Conservation (phyloP, 2,797 vertebrate genomes). For the Mionectes olivaceus region DNA sequence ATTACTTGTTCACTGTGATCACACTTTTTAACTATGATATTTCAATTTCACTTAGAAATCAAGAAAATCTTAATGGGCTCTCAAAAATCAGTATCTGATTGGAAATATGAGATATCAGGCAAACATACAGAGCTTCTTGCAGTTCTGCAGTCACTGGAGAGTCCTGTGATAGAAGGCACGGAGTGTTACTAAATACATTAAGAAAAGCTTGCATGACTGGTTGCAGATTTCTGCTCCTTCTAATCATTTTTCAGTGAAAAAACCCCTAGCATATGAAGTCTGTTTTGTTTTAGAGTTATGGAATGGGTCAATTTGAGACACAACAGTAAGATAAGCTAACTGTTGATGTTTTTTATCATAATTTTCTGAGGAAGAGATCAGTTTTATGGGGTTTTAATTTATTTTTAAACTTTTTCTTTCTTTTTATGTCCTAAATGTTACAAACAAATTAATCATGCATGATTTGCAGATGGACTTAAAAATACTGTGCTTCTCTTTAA, state of each 20-base stretch:
- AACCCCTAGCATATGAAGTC: neutral
- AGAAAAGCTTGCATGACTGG: neutral
- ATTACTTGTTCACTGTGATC: neutral
- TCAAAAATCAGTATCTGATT: neutral
- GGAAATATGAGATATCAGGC: neutral
- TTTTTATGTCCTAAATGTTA: neutral
- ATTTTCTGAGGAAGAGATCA: neutral
- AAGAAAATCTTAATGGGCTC: neutral
- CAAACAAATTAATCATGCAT: neutral
- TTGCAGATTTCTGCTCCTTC: neutral
- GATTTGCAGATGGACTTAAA: conserved; percentile 27
- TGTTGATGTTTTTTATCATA: neutral
- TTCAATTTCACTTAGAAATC: neutral
- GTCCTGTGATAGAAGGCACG: neutral
- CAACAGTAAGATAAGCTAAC: neutral
- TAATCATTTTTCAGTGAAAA: neutral
- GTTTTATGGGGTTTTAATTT: neutral
- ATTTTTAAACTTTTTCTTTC: neutral
- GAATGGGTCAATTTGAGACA: neutral
- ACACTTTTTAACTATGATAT: neutral
- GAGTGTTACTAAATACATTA: neutral
- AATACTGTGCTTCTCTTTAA: neutral
- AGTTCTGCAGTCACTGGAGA: neutral
- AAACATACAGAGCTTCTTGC: neutral
- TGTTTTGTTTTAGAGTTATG: neutral